Evolutionary conservation across 2,113 vertebrate genomes (phyloP), one percentile per base, ranked within the genome.

Genomic region (Ranitomeya variabilis): DNA sequence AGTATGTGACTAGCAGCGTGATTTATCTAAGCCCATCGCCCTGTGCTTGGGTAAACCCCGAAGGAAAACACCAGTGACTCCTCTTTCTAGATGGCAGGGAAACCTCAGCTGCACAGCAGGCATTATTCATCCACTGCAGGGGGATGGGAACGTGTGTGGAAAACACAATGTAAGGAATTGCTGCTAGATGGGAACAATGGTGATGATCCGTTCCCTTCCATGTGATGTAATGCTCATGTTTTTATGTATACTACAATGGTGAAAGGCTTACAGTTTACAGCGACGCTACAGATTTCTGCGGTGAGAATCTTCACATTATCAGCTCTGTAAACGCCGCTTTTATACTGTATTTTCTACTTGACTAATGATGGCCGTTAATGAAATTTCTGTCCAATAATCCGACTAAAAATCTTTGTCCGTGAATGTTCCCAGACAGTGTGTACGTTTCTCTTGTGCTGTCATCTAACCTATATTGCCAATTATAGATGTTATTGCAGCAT

Each of bases 31-130:
- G 62, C 81, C 37, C 37, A 45, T 83, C 31, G 54, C 45, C 62
- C 62, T 69, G 45, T 83, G 62, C 12, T 69, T 52, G 31, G 59
- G 81, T 80, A 80, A 80, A 26, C 78, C 78, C 54, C 31, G 54
- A 60, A 16, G 52, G 54, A 80, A 83, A 52, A 45, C 81, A 52
- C 81, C 62, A 69, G 59, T 83, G 81, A 67, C 80, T 81, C 23
- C 18, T 37, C 31, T 0, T 4, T 77, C 16, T 62, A 78, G 37
- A 31, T 52, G 55, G 18, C 55, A 23, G 45, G 80, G 69, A 83
- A 74, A 76, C 60, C 67, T 87, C 79, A 18, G 18, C 80, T 82
- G 55, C 87, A 45, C 87, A 83, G 87, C 87, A 88, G 87, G 79
- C 80, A 83, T 88, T 83, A 62, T 60, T 64, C 59, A 52, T 71